Evolutionary conservation across 92 coral and sea anemone genomes (phyloP).

Genomic region (Porites divaricata): DNA sequence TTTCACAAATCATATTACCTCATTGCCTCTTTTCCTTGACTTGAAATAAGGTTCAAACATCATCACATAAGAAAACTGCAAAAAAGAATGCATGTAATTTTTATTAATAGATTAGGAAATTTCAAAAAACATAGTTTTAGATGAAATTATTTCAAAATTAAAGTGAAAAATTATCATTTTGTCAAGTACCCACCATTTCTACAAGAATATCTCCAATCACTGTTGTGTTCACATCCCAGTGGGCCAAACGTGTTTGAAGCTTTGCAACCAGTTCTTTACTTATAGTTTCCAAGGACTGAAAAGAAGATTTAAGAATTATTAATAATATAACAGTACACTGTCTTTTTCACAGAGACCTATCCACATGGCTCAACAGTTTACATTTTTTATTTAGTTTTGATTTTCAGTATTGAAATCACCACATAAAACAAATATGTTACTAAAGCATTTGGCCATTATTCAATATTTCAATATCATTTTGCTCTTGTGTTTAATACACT

Average conservation of each 20-base stretch:
- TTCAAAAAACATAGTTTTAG: too few relatives aligned
- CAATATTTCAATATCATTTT: too few relatives aligned
- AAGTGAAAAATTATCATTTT: background rate
- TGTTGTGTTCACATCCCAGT: constrained; percentile 91
- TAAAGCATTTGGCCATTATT: background rate
- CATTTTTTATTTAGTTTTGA: too few relatives aligned
- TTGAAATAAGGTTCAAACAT: constrained; percentile 97
- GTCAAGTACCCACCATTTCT: constrained; percentile 78
- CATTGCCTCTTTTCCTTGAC: constrained; percentile 91
- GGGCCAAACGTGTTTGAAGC: constrained; percentile 82
- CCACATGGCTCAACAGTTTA: too few relatives aligned
- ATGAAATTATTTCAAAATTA: too few relatives aligned
- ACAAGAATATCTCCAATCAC: constrained; percentile 85
- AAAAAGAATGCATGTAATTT: background rate
- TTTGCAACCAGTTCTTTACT: constrained; percentile 93
- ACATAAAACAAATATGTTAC: background rate
- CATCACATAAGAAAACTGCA: constrained; percentile 88
- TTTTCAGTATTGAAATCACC: too few relatives aligned
- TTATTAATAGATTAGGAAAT: too few relatives aligned
- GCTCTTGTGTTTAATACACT: background rate
- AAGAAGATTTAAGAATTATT: background rate
- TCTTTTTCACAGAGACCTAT: too few relatives aligned
- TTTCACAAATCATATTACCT: constrained; percentile 62
- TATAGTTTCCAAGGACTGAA: constrained; percentile 79
- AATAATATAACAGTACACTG: too few relatives aligned